Conservation (phyloP, 2,113 vertebrate species). For the Limanda limanda region DNA sequence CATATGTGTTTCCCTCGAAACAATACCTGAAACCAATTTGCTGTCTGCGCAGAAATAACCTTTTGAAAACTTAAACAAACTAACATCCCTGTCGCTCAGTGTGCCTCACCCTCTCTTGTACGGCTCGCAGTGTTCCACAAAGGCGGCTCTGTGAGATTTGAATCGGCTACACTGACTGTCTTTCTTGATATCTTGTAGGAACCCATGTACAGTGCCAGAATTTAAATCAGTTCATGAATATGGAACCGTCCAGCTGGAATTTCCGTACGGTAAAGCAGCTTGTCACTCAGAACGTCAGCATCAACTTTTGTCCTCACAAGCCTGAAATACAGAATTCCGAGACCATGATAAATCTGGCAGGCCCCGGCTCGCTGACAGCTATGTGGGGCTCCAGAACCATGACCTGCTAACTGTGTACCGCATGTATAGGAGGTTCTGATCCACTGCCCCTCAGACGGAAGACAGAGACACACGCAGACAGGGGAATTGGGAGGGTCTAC, state of each 20-base stretch:
- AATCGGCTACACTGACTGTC: slow-evolving; percentile 69
- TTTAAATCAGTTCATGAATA: slow-evolving; percentile 87
- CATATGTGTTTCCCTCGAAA: slow-evolving; percentile 34
- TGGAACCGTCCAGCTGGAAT: slow-evolving; percentile 81
- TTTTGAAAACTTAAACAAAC: slow-evolving; percentile 59
- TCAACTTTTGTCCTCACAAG: slow-evolving; percentile 82
- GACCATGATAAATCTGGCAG: slow-evolving; percentile 83
- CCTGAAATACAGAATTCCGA: slow-evolving; percentile 81
- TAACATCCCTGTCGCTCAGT: slow-evolving; percentile 33
- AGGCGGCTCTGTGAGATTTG: slow-evolving; percentile 67
- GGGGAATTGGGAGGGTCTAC: slow-evolving; percentile 83
- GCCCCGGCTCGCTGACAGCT: slow-evolving; percentile 77
- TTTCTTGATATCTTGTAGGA: slow-evolving; percentile 77
- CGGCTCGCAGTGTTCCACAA: slow-evolving; percentile 60
- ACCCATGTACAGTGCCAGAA: slow-evolving; percentile 79
- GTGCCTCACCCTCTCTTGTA: slow-evolving; percentile 43
- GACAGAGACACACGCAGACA: slow-evolving; percentile 83
- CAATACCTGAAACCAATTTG: slow-evolving; percentile 53
- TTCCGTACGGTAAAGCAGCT: slow-evolving; percentile 82
- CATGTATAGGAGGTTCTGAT: slow-evolving; percentile 83
- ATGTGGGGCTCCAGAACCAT: slow-evolving; percentile 81
- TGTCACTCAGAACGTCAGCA: slow-evolving; percentile 85
- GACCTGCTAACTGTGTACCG: slow-evolving; percentile 81
- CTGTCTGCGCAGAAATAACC: slow-evolving; percentile 33
- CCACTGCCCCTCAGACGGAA: slow-evolving; percentile 82